Evolutionary conservation across 2,113 vertebrate genomes (phyloP).

Genomic region (Clarias gariepinus): DNA sequence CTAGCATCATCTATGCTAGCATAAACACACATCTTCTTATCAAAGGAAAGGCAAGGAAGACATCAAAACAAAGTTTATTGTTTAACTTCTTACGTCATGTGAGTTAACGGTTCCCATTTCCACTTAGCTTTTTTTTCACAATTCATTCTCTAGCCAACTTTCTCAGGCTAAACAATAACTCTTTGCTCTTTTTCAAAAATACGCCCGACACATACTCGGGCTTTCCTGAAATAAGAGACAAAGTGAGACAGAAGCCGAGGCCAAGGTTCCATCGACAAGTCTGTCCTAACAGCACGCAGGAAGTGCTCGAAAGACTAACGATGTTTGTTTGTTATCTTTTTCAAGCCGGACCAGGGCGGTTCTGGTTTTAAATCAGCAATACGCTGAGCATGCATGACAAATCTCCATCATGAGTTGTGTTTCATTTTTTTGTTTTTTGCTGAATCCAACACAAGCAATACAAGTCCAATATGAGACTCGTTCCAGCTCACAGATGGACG

Average conservation of each 20-base stretch:
- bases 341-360: neutral
- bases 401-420: neutral
- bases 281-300: slow-evolving; percentile 6
- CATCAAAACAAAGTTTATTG: neutral
- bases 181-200: neutral
- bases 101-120: neutral
- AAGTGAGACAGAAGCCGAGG: neutral
- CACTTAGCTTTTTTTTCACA: neutral
- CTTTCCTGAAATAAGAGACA: slow-evolving; percentile 6
- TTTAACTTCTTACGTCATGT: neutral
- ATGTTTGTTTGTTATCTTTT: slow-evolving; percentile 46
- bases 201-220: neutral
- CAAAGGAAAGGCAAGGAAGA: neutral
- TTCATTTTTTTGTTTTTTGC: neutral
- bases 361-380: neutral
- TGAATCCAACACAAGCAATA: neutral
- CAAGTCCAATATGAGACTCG: neutral
- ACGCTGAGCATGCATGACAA: neutral
- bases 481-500: slow-evolving; percentile 9
- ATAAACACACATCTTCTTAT: neutral
- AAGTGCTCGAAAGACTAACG: slow-evolving; percentile 23
- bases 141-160: neutral
- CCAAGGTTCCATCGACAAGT: slow-evolving; percentile 3
- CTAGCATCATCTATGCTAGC: neutral
- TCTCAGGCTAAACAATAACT: neutral